phyloP scores from a whole-genome alignment of 2,888 invertebrate genomes.

The Acanthopleura granulata region DNA sequence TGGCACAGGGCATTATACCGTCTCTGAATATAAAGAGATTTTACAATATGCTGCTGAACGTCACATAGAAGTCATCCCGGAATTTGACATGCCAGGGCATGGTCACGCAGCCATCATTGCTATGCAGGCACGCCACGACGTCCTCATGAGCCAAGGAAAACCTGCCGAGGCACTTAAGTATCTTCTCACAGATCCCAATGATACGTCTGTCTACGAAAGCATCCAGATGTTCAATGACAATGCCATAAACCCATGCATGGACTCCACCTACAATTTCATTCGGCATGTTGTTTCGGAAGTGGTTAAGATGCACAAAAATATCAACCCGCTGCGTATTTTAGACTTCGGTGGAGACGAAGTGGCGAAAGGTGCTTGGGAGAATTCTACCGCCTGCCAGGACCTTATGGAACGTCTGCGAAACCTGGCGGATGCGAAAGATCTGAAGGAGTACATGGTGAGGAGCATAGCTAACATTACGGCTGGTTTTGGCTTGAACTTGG shows the following conservation, averaged over 20 bases:
- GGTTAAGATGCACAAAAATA: conserved; percentile 43
- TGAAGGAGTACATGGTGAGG: conserved; percentile 10
- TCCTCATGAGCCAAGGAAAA: conserved; percentile 35
- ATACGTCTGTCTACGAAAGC: conserved; percentile 49
- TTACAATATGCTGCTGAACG: conserved; percentile 48
- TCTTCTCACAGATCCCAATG: conserved; percentile 47
- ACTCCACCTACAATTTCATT: conserved; percentile 57
- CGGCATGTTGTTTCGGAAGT: conserved; percentile 42
- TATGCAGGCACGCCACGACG: conserved; percentile 52
- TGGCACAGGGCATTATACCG: conserved; percentile 33
- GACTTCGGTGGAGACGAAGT: conserved; percentile 63
- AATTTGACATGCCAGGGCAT: conserved; percentile 64
- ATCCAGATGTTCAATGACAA: conserved; percentile 58
- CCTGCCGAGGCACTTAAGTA: conserved; percentile 36
- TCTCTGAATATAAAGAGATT: conserved; percentile 55
- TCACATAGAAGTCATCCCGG: conserved; percentile 63
- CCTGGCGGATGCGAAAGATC: background rate
- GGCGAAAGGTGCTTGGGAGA: conserved; percentile 47
- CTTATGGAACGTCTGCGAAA: background rate
- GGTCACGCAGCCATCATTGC: conserved; percentile 59
- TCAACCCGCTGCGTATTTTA: conserved; percentile 47
- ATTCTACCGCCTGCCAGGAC: conserved; percentile 38
- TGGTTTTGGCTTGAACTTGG: conserved; percentile 14
- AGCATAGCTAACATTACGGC: conserved; percentile 1
- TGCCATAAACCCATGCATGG: conserved; percentile 61